phyloP scores from a whole-genome alignment of 2,888 invertebrate genomes.

The Mesochorus sp. region DNA sequence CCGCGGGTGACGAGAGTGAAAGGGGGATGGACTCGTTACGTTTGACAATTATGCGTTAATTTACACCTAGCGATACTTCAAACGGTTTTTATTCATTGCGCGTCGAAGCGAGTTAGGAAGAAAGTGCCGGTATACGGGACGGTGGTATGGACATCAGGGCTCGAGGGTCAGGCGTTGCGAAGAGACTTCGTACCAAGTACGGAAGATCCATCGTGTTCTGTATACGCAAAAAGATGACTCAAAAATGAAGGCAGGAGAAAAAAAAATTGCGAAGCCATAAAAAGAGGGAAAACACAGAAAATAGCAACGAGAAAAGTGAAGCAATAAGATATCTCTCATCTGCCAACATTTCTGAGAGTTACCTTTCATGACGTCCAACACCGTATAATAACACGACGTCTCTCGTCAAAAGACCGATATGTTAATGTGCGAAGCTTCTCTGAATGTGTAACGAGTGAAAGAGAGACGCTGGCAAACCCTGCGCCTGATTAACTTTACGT shows the following conservation, averaged over 20 bases:
- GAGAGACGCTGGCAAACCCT: slow-evolving; percentile 61
- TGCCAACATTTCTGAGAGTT: slow-evolving; percentile 68
- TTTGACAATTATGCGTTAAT: slow-evolving; percentile 83
- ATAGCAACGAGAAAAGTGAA: slow-evolving; percentile 19
- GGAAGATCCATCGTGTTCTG: slow-evolving; percentile 17
- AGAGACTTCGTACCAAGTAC: slow-evolving; percentile 22
- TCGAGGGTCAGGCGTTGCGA: slow-evolving; percentile 57
- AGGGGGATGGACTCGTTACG: slow-evolving; percentile 75
- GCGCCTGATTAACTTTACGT: slow-evolving; percentile 73
- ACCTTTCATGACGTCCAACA: slow-evolving; percentile 33
- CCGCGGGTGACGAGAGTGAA: slow-evolving; percentile 3
- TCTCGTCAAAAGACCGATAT: slow-evolving; percentile 79
- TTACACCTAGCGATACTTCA: slow-evolving; percentile 82
- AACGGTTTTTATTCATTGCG: slow-evolving; percentile 82
- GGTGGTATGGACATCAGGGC: slow-evolving; percentile 7
- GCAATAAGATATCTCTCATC: slow-evolving; percentile 31
- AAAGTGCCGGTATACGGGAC: slow-evolving; percentile 59
- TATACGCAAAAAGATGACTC: slow-evolving; percentile 26
- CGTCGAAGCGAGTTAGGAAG: slow-evolving; percentile 75
- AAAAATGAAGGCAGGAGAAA: slow-evolving; percentile 23
- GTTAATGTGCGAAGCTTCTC: slow-evolving; percentile 78
- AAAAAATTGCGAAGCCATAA: slow-evolving; percentile 16
- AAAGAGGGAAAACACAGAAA: slow-evolving; percentile 15
- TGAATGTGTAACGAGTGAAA: slow-evolving; percentile 79
- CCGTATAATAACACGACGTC: slow-evolving; percentile 52